Conservation (phyloP, 2,888 invertebrate genomes). For the Trichopria drosophilae region DNA sequence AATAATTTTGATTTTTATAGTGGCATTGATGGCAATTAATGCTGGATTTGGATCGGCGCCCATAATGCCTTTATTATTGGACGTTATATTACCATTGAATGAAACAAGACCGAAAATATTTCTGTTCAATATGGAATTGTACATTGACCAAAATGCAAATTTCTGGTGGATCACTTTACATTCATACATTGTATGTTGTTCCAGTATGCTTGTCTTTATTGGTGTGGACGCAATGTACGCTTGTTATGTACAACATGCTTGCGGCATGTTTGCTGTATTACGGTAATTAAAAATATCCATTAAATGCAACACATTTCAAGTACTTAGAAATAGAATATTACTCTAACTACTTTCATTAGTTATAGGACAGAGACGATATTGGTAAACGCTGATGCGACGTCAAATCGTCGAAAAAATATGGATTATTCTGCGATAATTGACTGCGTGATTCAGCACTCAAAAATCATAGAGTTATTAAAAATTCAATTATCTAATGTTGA, state of each 20-base stretch:
- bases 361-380: too few relatives aligned
- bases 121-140: conserved; percentile 31
- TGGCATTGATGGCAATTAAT: too few relatives aligned
- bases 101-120: conserved; percentile 27
- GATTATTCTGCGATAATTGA: background rate
- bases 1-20: too few relatives aligned
- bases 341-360: too few relatives aligned
- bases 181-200: conserved; percentile 5
- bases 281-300: too few relatives aligned
- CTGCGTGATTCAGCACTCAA: conserved; percentile 1
- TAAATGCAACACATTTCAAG: too few relatives aligned
- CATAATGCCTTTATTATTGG: conserved; percentile 26
- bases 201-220: conserved; percentile 17
- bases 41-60: too few relatives aligned
- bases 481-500: too few relatives aligned
- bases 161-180: conserved; percentile 27
- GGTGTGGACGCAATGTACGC: conserved; percentile 14
- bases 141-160: conserved; percentile 34
- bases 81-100: conserved; percentile 31
- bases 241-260: conserved; percentile 19
- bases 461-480: conserved; percentile 3
- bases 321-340: too few relatives aligned
- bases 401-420: too few relatives aligned
- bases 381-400: too few relatives aligned
- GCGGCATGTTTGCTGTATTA: conserved; percentile 23